Base-by-base conservation (phyloP, 1,140 invertebrate genomes). In the Drosophila navojoa region DNA sequence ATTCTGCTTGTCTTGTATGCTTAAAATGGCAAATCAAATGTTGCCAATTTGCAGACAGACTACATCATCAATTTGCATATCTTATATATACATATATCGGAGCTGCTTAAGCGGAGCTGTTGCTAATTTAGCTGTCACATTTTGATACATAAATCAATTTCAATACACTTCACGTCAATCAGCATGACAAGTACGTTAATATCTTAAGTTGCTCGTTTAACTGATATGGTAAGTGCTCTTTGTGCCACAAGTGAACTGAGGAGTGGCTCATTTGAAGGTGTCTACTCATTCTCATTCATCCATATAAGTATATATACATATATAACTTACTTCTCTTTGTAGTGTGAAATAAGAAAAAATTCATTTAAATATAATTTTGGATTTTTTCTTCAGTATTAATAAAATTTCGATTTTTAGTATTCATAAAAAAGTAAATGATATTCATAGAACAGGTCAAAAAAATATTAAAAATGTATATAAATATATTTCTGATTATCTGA, bases 11-110 rank as follows among this genome's bases (percentile, higher is more conserved):
- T 53, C 49, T 60, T 61, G 61, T 79, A 71, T 82, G 71, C 68
- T 71, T 74, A 63, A 74, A 77, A 86, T 69, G 81, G 81, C 77
- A 85, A 86, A 86, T 81, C 81, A 86, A 86, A 86, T 85, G 81
- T 75, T 86, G 81, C 81, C 74, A 85, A 81, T 85, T 73, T 73
- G 57, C 19, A 38, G 71, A 73, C 71, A 73, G 71, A 57, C 64
- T 54, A 69, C 71, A 73, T 61, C 57, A 55, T 40, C 64, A 73
- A 73, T 73, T 85, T 85, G 81, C 81, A 85, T 86, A 85, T 79
- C 81, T 86, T 86, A 85, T 86, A 85, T 79, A 69, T 71, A 85
- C 81, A 85, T 86, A 85, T 79, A 69, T 71, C 77, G 74, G 63
- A 75, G 71, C 74, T 86, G 79, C 32, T 75, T 77, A 59, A 62